Base-by-base conservation (phyloP, 2,888 invertebrate species). In the Troilus luridus region DNA sequence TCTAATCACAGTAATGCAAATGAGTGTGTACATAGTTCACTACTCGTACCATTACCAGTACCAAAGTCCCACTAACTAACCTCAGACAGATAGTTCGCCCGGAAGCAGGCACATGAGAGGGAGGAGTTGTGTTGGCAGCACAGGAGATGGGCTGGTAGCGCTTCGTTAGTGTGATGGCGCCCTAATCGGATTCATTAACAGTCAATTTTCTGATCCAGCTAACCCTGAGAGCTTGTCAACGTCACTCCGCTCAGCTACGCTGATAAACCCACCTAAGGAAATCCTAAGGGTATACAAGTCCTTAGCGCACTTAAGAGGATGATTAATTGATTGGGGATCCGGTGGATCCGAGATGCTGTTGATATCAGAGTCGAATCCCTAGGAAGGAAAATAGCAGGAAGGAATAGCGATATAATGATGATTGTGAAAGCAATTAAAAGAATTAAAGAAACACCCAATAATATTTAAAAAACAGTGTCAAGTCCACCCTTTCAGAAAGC, bases 111-210 rank as follows among this genome's bases (percentile, higher is more conserved):
- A n/a, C 85, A 85, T n/a, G 11, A 85, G 85, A 85, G 85, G 14
- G 10, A n/a, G 9, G 0, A 7, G 77, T 41, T 41, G 19, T 17
- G 5, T 41, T 41, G 41, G 41, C 41, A 41, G 41, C 41, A 41
- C 41, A 17, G 56, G 81, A 85, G 81, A 77, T 77, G 77, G 56
- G 10, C 56, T 85, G 10, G 56, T 0, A 85, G 41, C n/a, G 85
- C 85, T 85, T 85, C 56, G 54, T 85, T 56, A 85, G 85, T 58
- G 85, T 85, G 85, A 85, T 85, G 54, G 85, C 21, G n/a, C 85
- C n/a, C n/a, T 85, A 85, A 85, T 54, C 56, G 56, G 85, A 85
- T 85, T 85, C 85, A 85, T 85, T 85, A 85, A 85, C 85, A 85
- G 54, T 85, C 85, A 85, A 85, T 85, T 85, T 85, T 85, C 85